Percentiles rank a stretch among this genome's conserved stretches.
phyloP scores from a whole-genome alignment of 2,113 vertebrate species.

The Cebidichthys violaceus region DNA sequence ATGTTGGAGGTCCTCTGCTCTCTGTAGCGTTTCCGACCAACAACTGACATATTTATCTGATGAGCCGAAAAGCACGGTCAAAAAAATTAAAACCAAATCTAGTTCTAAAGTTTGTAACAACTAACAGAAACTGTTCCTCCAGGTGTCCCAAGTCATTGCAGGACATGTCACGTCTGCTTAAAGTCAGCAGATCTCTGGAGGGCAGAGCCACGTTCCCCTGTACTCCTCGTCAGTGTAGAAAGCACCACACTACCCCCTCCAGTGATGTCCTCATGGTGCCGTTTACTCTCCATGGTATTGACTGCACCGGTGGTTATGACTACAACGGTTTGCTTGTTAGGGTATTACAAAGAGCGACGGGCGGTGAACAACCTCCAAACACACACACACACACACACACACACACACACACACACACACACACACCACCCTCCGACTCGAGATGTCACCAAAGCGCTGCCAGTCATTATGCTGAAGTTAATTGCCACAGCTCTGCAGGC shows the following conservation, averaged over 20 bases:
- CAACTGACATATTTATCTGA: conserved; percentile 12
- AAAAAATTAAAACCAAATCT: conserved; percentile 11
- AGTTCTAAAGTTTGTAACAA: background rate
- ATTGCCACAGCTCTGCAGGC: conserved; percentile 56
- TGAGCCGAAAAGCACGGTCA: conserved; percentile 1
- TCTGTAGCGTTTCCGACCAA: background rate
- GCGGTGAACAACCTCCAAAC: background rate
- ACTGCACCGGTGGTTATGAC: conserved; percentile 34
- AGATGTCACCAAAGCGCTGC: conserved; percentile 32
- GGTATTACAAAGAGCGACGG: background rate
- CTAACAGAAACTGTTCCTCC: background rate
- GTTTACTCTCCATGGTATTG: conserved; percentile 17
- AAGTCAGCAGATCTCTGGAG: conserved; percentile 7
- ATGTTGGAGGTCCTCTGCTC: background rate
- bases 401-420: conserved; percentile 16
- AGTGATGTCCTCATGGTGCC: conserved; percentile 10
- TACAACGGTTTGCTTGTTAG: conserved; percentile 18
- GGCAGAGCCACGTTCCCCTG: conserved; percentile 5
- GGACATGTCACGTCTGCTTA: conserved; percentile 32
- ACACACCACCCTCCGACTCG: background rate
- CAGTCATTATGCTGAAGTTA: conserved; percentile 54
- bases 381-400: conserved; percentile 5
- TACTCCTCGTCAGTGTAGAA: conserved; percentile 19
- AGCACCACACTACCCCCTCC: background rate
- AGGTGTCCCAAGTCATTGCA: background rate